A percentile compares a stretch with the other conserved stretches of the same genome.
Evolutionary conservation across 1,140 invertebrate genomes (phyloP).

Genomic region (Parapsyche elsis): DNA sequence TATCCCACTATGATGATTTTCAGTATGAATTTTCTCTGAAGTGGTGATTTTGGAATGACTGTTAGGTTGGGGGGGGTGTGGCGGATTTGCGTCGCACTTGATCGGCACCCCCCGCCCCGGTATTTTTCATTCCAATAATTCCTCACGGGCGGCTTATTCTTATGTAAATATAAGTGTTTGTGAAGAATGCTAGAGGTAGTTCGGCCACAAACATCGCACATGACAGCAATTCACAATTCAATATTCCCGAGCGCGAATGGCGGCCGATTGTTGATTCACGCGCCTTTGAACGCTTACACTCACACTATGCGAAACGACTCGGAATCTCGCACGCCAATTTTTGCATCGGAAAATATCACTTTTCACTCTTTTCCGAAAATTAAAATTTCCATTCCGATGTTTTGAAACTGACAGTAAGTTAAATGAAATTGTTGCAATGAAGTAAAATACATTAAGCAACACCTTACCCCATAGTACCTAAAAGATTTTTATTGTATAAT

Average conservation of each 20-base stretch:
- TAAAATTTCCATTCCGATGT: too few relatives aligned
- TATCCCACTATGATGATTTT: background rate
- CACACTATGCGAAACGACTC: background rate
- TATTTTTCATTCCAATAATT: slow-evolving; percentile 53
- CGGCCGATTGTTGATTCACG: slow-evolving; percentile 53
- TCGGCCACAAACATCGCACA: slow-evolving; percentile 50
- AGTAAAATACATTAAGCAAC: too few relatives aligned
- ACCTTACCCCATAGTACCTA: too few relatives aligned
- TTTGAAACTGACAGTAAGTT: too few relatives aligned
- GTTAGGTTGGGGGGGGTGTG: background rate
- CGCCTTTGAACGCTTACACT: slow-evolving; percentile 32
- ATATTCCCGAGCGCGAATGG: slow-evolving; percentile 52
- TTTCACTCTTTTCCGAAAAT: too few relatives aligned
- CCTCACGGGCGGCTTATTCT: slow-evolving; percentile 46
- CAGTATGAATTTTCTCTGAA: too few relatives aligned
- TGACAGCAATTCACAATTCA: slow-evolving; percentile 55
- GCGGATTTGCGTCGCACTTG: slow-evolving; percentile 43
- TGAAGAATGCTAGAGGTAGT: slow-evolving; percentile 45
- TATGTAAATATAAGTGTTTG: slow-evolving; percentile 54
- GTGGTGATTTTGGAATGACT: background rate
- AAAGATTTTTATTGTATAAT: too few relatives aligned
- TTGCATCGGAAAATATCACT: too few relatives aligned
- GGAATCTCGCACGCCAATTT: background rate
- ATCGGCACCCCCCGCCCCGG: slow-evolving; percentile 36
- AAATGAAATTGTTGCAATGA: background rate